Evolutionary conservation across 37 sponge, comb jelly and placozoan species (phyloP), one percentile per base, ranked within the genome.

Genomic region (Corticium candelabrum): DNA sequence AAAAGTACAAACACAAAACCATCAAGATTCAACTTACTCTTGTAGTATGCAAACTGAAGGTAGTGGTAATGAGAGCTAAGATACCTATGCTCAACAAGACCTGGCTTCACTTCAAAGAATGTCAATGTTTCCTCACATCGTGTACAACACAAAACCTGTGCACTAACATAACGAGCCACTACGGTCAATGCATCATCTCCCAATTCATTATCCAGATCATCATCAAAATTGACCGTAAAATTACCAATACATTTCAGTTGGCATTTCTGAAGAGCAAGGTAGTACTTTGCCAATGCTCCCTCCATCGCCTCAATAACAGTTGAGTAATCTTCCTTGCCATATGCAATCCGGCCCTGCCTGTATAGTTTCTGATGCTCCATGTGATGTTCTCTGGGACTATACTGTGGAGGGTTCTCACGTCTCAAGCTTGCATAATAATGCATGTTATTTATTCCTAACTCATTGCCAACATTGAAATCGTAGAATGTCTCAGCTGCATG

Each of bases 11-110:
- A n/a, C n/a, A n/a, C n/a, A n/a, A n/a, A n/a, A n/a, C 62, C 21
- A 11, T 21, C 62, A 27, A 11, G 21, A 11, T 50, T 21, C 11
- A 27, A 27, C 62, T 50, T 50, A 50, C 62, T 27, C 80, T 89
- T 76, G 72, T 85, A 90, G 71, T 87, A 87, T 3, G 87, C 43
- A 75, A 56, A 90, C 40, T 90, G 91, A 2, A 90, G 85, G 43
- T 81, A 90, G 34, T 84, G 79, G 67, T 87, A 90, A 0, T 81
- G 62, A 50, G 62, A 50, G 21, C 62, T 21, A 50, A 50, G 11
- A 21, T 27, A 50, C 15, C 62, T 11, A 27, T 50, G 11, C 21
- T 50, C 62, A 27, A 27, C 21, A 27, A 21, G 15, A 50, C 62
- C 62, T 27, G 62, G 21, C 21, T 50, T 21, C 21, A 27, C 62